These are phyloP conservation scores for Falco biarmicus DNA, from an alignment of 2,797 vertebrate genomes.

Conservation along the genomic window DNA sequence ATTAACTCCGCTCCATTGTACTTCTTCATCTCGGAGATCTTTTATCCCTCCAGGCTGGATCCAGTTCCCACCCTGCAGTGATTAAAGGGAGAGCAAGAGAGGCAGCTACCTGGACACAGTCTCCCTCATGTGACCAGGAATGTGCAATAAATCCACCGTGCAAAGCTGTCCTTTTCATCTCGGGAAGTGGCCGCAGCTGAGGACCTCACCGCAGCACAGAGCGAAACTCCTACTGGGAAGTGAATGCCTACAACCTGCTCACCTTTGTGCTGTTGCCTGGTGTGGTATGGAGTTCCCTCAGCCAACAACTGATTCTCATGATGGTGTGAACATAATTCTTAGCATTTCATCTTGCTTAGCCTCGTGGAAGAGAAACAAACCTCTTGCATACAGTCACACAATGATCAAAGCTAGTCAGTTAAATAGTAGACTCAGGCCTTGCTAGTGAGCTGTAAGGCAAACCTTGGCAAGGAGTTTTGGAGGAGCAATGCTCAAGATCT, in stretches of 20 bases:
- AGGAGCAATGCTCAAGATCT: neutral
- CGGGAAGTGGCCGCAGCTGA: neutral
- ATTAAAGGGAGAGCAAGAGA: slow-evolving; percentile 26
- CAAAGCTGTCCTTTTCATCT: neutral
- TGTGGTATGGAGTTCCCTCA: accelerated
- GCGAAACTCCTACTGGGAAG: neutral
- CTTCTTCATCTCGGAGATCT: slow-evolving; percentile 5
- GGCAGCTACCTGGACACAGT: slow-evolving; percentile 41
- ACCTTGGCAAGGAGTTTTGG: neutral
- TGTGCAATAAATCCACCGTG: slow-evolving; percentile 1
- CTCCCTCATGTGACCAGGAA: slow-evolving; percentile 4
- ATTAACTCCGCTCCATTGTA: slow-evolving; percentile 1
- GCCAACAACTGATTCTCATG: accelerated
- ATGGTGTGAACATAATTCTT: accelerated
- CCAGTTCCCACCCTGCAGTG: slow-evolving; percentile 47
- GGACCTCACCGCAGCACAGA: accelerated
- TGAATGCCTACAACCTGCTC: neutral
- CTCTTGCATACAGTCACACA: neutral
- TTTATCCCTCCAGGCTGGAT: slow-evolving; percentile 37
- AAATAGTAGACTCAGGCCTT: neutral
- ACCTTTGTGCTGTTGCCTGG: neutral
- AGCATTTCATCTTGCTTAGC: neutral
- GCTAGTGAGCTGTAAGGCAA: neutral
- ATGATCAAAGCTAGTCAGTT: neutral
- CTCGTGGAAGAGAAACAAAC: neutral